phyloP scores from a whole-genome alignment of 2,797 vertebrate species.

The Acrossocheilus fasciatus region DNA sequence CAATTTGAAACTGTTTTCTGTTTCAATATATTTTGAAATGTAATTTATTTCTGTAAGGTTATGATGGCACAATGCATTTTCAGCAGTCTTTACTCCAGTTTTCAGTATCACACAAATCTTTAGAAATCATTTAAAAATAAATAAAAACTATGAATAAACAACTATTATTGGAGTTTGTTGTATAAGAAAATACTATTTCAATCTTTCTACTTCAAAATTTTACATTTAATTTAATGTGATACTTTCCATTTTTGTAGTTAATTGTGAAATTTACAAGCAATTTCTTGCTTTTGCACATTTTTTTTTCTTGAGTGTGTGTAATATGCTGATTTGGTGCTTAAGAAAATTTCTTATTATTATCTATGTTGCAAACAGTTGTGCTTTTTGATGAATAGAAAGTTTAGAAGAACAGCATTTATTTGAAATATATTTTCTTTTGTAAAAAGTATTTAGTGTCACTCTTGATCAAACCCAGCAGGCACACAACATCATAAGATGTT shows the following conservation, averaged over 20 bases:
- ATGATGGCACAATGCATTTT: neutral
- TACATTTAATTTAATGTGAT: neutral
- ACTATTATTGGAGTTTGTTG: neutral
- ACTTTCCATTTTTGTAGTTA: neutral
- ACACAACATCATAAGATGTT: no score
- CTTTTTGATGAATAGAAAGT: no score
- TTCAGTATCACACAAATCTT: neutral
- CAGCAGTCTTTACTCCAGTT: neutral
- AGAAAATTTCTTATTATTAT: no score
- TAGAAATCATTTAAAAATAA: neutral
- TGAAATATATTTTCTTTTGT: neutral
- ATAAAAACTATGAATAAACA: neutral
- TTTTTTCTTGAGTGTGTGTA: no score
- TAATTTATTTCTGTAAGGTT: neutral
- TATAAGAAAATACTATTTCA: neutral
- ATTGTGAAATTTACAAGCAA: no score
- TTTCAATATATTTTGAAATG: neutral
- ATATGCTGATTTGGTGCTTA: no score
- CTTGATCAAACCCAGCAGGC: no score
- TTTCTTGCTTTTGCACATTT: no score
- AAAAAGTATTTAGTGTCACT: no score
- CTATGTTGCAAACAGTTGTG: no score
- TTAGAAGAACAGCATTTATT: neutral
- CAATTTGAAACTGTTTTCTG: neutral
- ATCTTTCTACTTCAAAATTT: neutral